Base-by-base conservation (phyloP, 1,140 invertebrate genomes). In the Tyrophagus putrescentiae region DNA sequence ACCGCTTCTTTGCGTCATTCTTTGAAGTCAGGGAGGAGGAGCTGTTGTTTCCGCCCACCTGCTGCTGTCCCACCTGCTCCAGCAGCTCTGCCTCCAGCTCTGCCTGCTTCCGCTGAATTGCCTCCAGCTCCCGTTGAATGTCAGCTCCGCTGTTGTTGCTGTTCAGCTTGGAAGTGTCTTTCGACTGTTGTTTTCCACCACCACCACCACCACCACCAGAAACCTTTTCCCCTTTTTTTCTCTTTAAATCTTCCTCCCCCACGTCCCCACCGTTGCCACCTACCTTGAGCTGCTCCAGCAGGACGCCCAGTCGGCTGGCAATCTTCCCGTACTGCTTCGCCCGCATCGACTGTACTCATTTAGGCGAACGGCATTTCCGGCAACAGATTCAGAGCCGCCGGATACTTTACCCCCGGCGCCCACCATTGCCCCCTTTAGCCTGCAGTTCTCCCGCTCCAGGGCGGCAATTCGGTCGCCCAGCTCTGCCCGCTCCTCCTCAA, bases 401-500 rank as follows among this genome's bases (percentile, higher is more conserved):
- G n/a, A 16, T 27, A 6, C n/a, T 29, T 53, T 7, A 7, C 1
- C 9, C 25, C 6, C 25, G 3, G 41, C 25, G 3, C 18, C 6
- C 18, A 23, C 18, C 4, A 42, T 42, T 4, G 25, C 39, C 13
- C n/a, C 27, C 39, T 13, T 54, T 32, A 54, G 39, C 39, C 25
- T 32, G 27, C 11, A 11, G 39, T 54, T 54, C 33, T 63, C 57
- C n/a, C 29, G 25, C 44, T 63, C 32, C 27, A 63, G 31, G 45
- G 25, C 13, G 29, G 23, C 21, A 16, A 63, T 16, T 44, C 29
- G 53, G 3, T 39, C 34, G 5, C 34, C 28, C 5, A 56, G 13
- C 48, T 63, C 57, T 23, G 31, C 27, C 34, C 62, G 29, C 45
- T 63, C 62, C n/a, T 63, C 62, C 16, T 63, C 62, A 7, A 60